These are phyloP conservation scores for Clistopyga incitator DNA, from an alignment of 2,888 invertebrate species.

Conservation along the genomic window DNA sequence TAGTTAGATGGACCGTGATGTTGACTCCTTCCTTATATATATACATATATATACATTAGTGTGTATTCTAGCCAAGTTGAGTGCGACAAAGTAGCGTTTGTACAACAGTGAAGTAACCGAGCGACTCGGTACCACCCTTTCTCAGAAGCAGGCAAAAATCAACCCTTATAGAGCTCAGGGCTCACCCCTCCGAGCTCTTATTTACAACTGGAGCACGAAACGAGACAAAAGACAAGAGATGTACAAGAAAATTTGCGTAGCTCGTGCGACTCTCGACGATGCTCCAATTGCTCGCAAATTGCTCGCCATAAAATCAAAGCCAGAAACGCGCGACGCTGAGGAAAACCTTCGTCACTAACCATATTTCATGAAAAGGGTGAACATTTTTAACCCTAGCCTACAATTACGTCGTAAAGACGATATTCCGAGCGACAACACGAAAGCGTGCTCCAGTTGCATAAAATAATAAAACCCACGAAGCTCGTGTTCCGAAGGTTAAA, in stretches of 20 bases:
- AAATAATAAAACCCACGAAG: slow-evolving; percentile 76
- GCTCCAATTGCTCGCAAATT: slow-evolving; percentile 68
- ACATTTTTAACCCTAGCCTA: slow-evolving; percentile 81
- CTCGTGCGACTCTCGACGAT: slow-evolving; percentile 62
- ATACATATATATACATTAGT: not conserved
- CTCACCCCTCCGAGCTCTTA: slow-evolving; percentile 71
- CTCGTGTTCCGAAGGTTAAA: slow-evolving; percentile 72
- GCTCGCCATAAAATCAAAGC: slow-evolving; percentile 71
- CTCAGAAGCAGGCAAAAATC: slow-evolving; percentile 72
- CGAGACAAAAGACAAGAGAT: slow-evolving; percentile 31
- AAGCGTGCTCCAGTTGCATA: slow-evolving; percentile 79
- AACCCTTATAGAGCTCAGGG: slow-evolving; percentile 74
- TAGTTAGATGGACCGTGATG: slow-evolving; percentile 64
- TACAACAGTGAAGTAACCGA: slow-evolving; percentile 29
- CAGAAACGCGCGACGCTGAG: slow-evolving; percentile 21
- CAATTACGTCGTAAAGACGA: slow-evolving; percentile 79
- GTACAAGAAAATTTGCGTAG: slow-evolving; percentile 70
- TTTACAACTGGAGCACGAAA: slow-evolving; percentile 81
- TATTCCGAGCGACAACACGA: slow-evolving; percentile 71
- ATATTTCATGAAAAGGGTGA: slow-evolving; percentile 79
- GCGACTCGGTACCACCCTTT: slow-evolving; percentile 53
- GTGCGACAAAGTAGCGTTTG: slow-evolving; percentile 21
- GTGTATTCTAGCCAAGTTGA: slow-evolving; percentile 34
- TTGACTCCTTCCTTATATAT: slow-evolving; percentile 56
- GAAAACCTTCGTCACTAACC: slow-evolving; percentile 65